These are phyloP conservation scores for Tragelaphus strepsiceros DNA, from an alignment of 2,113 vertebrate genomes.

Conservation along the genomic window DNA sequence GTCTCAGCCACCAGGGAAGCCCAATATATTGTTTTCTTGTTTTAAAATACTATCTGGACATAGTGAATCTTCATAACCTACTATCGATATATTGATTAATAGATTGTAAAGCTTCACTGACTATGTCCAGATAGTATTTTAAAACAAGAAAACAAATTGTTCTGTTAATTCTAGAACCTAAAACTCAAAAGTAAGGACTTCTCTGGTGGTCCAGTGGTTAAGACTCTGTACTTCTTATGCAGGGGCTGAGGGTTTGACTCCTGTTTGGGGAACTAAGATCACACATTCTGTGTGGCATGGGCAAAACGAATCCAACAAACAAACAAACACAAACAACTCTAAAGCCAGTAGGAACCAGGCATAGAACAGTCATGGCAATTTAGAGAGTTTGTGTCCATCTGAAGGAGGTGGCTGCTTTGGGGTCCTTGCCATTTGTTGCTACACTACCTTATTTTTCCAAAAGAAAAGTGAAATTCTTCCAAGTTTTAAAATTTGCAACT, in stretches of 20 bases:
- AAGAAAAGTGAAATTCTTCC: not conserved
- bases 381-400: not conserved
- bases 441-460: not conserved
- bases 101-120: not conserved
- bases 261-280: not conserved
- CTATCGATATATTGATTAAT: not conserved
- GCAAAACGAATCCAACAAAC: not conserved
- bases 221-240: not conserved
- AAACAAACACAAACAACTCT: not conserved
- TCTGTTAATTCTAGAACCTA: not conserved
- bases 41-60: not conserved
- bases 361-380: not conserved
- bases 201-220: not conserved
- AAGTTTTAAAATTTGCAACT: not conserved
- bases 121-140: not conserved
- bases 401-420: not conserved
- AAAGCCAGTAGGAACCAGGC: not conserved
- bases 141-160: not conserved
- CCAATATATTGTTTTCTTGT: not conserved
- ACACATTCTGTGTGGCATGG: accelerated
- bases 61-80: not conserved
- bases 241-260: not conserved
- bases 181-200: not conserved
- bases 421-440: not conserved
- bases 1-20: not conserved